phyloP scores from a whole-genome alignment of 2,888 invertebrate species.

The Steinernema carpocapsae region DNA sequence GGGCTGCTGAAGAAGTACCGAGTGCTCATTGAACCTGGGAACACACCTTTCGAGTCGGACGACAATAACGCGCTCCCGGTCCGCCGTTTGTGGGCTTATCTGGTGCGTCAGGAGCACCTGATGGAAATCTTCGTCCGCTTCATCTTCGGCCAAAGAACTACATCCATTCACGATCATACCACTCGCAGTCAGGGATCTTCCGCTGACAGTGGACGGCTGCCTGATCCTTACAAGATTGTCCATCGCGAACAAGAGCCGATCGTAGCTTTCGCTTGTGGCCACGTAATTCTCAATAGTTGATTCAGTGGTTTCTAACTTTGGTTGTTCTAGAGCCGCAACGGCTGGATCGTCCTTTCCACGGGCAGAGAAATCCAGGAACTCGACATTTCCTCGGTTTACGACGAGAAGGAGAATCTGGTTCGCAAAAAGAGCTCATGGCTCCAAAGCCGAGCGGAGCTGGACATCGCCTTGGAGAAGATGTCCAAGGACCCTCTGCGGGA shows the following conservation, averaged over 20 bases:
- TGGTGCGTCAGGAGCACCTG: conserved; percentile 88
- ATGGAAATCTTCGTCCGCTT: conserved; percentile 93
- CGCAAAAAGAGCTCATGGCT: conserved; percentile 76
- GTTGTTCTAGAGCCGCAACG: conserved; percentile 74
- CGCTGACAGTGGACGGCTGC: conserved; percentile 38
- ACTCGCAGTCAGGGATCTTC: background rate
- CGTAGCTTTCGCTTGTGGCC: conserved; percentile 82
- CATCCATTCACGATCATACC: background rate
- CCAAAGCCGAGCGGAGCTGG: conserved; percentile 95
- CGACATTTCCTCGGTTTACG: conserved; percentile 83
- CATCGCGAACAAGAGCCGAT: conserved; percentile 99
- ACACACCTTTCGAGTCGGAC: conserved; percentile 88
- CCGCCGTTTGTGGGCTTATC: conserved; percentile 85
- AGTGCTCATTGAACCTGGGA: conserved; percentile 85
- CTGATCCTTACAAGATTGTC: conserved; percentile 88
- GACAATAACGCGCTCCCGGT: conserved; percentile 74
- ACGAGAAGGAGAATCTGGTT: conserved; percentile 44
- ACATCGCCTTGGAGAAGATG: conserved; percentile 75
- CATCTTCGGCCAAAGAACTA: conserved; percentile 76
- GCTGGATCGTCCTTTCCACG: conserved; percentile 88
- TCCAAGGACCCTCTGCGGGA: conserved; percentile 54
- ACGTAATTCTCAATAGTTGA: conserved; percentile 41
- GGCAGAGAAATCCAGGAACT: conserved; percentile 96
- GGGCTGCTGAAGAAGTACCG: conserved; percentile 74
- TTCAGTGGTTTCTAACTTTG: background rate